phyloP scores from a whole-genome alignment of 2,888 invertebrate species.

The Anagyrus pseudococci region DNA sequence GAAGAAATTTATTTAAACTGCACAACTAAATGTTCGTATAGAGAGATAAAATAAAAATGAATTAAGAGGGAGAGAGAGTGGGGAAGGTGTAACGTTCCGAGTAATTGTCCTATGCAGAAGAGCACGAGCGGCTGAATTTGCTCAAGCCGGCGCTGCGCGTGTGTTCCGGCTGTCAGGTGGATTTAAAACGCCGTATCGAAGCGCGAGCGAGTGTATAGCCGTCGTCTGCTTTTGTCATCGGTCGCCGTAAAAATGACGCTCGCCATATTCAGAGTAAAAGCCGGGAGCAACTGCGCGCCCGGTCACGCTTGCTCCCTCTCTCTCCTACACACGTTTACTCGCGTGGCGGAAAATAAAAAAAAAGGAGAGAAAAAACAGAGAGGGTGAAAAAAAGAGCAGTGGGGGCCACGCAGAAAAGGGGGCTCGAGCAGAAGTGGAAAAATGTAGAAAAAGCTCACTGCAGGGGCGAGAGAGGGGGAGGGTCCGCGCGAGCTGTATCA shows the following conservation, averaged over 20 bases:
- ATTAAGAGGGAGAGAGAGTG: no score
- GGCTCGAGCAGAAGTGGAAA: constrained; percentile 14
- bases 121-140: not conserved
- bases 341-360: constrained; percentile 23
- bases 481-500: no score
- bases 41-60: no score
- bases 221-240: constrained; percentile 21
- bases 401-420: no score
- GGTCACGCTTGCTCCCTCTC: no score
- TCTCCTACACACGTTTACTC: not conserved
- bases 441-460: constrained; percentile 18
- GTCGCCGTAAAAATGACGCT: constrained; percentile 29
- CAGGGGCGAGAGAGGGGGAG: constrained; percentile 12
- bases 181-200: constrained; percentile 35
- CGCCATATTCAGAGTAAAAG: constrained; percentile 32
- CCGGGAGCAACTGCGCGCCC: constrained; percentile 11
- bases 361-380: constrained; percentile 18
- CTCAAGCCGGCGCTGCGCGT: no score
- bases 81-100: constrained; percentile 2
- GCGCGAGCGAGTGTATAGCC: constrained; percentile 23
- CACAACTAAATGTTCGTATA: no score
- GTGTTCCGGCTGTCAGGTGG: no score
- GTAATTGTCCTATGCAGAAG: constrained; percentile 25
- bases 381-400: no score
- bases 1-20: no score